Evolutionary conservation across 2,797 vertebrate species (phyloP).

Genomic region (Chiroxiphia lanceolata): DNA sequence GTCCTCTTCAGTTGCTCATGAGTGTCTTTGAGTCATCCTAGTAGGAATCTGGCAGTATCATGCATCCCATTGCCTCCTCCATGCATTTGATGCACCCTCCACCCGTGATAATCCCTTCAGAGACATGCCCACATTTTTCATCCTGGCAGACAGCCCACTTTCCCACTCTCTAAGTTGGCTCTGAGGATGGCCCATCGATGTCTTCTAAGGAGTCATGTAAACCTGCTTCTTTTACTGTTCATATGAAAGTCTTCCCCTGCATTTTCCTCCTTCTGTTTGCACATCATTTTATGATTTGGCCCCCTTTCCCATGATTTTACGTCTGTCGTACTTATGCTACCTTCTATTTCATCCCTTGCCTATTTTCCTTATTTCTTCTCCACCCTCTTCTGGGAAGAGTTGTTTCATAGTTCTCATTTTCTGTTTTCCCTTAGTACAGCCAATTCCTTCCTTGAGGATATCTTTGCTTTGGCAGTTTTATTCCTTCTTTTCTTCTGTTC

Average conservation of each 20-base stretch:
- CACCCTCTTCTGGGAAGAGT: background rate
- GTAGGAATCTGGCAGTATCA: background rate
- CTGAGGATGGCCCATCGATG: background rate
- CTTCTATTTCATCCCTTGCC: background rate
- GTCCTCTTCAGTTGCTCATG: background rate
- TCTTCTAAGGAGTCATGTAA: background rate
- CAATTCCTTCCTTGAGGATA: background rate
- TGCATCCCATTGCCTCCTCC: background rate
- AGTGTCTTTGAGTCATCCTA: background rate
- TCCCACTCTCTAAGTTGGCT: background rate
- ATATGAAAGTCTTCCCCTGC: background rate
- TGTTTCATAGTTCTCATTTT: background rate
- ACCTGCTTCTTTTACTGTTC: background rate
- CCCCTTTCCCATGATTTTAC: background rate
- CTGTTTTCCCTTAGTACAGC: background rate
- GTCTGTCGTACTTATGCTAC: background rate
- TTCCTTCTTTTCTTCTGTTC: background rate
- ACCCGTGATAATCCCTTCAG: background rate
- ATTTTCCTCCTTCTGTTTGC: background rate
- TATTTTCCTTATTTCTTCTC: background rate
- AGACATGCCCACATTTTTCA: background rate
- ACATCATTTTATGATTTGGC: background rate
- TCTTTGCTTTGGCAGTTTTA: background rate
- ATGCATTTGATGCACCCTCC: background rate
- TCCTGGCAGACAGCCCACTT: background rate